phyloP scores from a whole-genome alignment of 2,888 invertebrate genomes.

The Imbricaverruca yamaguchii region DNA sequence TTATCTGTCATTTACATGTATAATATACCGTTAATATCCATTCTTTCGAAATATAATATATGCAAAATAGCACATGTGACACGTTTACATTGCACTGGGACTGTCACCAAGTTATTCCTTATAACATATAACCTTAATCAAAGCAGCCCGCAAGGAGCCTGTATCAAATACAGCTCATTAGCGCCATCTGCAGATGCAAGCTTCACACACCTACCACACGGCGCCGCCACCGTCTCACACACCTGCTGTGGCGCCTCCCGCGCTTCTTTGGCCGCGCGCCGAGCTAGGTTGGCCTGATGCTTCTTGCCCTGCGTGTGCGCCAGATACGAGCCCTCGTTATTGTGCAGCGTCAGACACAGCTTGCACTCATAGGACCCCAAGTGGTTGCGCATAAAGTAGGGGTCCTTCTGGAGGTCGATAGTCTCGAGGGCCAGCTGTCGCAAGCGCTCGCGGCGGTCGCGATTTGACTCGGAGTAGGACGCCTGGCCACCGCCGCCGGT shows the following conservation, averaged over 20 bases:
- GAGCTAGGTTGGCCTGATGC: conserved; percentile 96
- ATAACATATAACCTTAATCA: too few relatives aligned
- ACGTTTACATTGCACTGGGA: too few relatives aligned
- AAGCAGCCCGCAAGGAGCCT: too few relatives aligned
- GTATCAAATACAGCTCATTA: too few relatives aligned
- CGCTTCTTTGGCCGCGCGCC: conserved; percentile 96
- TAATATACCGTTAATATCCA: too few relatives aligned
- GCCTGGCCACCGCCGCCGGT: conserved; percentile 99
- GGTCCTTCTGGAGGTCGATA: conserved; percentile 98
- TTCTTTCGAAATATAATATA: too few relatives aligned
- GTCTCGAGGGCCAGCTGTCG: conserved; percentile 95
- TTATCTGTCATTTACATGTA: too few relatives aligned
- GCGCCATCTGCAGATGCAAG: too few relatives aligned
- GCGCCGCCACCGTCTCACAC: conserved; percentile 35
- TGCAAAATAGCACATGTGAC: too few relatives aligned
- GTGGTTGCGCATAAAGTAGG: conserved; percentile 99
- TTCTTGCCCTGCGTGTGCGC: conserved; percentile 99
- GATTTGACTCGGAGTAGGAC: conserved; percentile 96
- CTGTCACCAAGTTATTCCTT: too few relatives aligned
- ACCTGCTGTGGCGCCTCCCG: conserved; percentile 81
- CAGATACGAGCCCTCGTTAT: conserved; percentile 97
- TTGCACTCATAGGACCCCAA: conserved; percentile 98
- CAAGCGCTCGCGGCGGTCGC: conserved; percentile 89
- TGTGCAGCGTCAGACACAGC: conserved; percentile 93
- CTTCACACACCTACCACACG: neutral